Evolutionary conservation across 2,797 vertebrate genomes (phyloP), one percentile per base, ranked within the genome.

Genomic region (Ceryle rudis): DNA sequence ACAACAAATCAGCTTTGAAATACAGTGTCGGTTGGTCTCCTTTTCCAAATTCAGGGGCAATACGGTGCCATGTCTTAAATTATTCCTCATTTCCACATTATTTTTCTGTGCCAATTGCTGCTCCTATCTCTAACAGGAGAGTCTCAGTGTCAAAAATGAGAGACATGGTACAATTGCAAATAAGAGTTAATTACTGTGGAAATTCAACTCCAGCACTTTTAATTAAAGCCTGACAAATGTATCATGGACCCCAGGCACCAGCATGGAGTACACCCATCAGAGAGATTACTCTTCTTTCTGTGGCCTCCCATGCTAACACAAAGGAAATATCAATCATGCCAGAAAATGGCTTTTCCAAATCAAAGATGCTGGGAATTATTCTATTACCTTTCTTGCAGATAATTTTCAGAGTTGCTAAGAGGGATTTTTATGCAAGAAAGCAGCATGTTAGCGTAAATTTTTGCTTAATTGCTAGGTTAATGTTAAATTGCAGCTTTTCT

Each of bases 201-300:
- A 97, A 93, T 95, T 81, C 92, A 95, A 91, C 82, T 92, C 90
- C 65, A 42, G 83, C 9, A n/a, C 82, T 82, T 82, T 92, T 97
- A 97, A 98, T 97, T 96, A 97, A 95, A 96, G 93, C 89, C 84
- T 97, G 95, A 98, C 91, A 93, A 95, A 92, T 81, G 84, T 93
- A 96, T 90, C 77, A 89, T 37, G 61, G 74, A 95, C 75, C 92
- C 74, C 88, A 95, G 91, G 87, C 90, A 91, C 84, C 86, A 94
- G 91, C 25, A 0, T 54, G 81, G 90, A 96, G 67, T 55, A 87
- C 87, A 93, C 65, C 86, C 90, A 95, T 96, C 95, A 95, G 62
- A 92, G 55, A 97, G 93, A 96, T 97, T 94, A 95, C 85, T 93
- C 86, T 44, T 89, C 80, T 96, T 95, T 93, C 87, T 86, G 62